Evolutionary conservation across 1,140 invertebrate species (phyloP).

Genomic region (Brachionus asplanchnoidis): DNA sequence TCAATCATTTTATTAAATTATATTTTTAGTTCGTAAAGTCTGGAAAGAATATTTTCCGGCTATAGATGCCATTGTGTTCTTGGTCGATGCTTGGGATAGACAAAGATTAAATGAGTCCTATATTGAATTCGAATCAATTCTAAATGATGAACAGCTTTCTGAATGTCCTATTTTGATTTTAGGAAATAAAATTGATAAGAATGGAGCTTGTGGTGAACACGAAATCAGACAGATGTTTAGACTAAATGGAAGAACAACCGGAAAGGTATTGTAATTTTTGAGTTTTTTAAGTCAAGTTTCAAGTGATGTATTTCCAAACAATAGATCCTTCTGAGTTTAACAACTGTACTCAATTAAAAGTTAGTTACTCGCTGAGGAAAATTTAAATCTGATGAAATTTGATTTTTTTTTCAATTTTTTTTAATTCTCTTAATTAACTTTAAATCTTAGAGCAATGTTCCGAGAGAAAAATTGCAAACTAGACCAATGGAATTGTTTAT

Average conservation of each 20-base stretch:
- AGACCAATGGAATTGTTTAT: slow-evolving; percentile 98
- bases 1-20: neutral
- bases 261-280: slow-evolving; percentile 69
- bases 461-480: slow-evolving; percentile 77
- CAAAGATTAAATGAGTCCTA: slow-evolving; percentile 84
- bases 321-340: slow-evolving; percentile 42
- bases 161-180: slow-evolving; percentile 93
- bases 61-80: slow-evolving; percentile 97
- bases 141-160: slow-evolving; percentile 80
- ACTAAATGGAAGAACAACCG: slow-evolving; percentile 88
- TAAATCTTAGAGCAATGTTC: slow-evolving; percentile 71
- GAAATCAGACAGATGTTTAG: slow-evolving; percentile 87
- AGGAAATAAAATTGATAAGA: slow-evolving; percentile 98
- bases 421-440: slow-evolving; percentile 40
- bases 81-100: slow-evolving; percentile 89
- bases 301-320: slow-evolving; percentile 23
- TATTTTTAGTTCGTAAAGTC: slow-evolving; percentile 71
- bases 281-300: neutral
- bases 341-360: slow-evolving; percentile 32
- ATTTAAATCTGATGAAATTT: slow-evolving; percentile 39
- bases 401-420: neutral
- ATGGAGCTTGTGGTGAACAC: slow-evolving; percentile 90
- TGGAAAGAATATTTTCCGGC: slow-evolving; percentile 99
- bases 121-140: slow-evolving; percentile 56
- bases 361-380: slow-evolving; percentile 22